Percentiles rank a stretch among this genome's conserved stretches.
phyloP scores from a whole-genome alignment of 2,797 vertebrate species.

The Gymnothorax reevesii region DNA sequence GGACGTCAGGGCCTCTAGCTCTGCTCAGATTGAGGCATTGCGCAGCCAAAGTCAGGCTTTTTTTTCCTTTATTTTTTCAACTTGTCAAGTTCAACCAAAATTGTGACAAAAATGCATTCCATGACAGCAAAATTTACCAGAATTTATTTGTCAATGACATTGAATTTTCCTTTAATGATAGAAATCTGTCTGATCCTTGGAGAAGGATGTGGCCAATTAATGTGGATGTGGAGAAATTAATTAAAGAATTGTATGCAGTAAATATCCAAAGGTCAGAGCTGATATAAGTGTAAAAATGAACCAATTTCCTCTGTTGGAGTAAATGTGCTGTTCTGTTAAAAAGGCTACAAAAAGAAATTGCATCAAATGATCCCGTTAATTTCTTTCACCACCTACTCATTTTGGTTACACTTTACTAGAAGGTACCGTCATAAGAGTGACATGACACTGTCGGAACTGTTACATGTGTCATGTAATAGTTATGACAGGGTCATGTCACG shows the following conservation, averaged over 20 bases:
- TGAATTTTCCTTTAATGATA: not conserved
- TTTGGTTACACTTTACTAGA: not conserved
- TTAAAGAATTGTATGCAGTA: not conserved
- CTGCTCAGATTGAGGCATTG: conserved; percentile 66
- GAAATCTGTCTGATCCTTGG: not conserved
- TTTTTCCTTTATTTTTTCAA: no score
- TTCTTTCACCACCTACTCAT: not conserved
- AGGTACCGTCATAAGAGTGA: no score
- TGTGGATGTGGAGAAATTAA: not conserved
- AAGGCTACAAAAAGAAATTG: no score
- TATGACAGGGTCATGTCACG: no score
- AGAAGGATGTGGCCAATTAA: not conserved
- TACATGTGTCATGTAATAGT: no score
- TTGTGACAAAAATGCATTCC: not conserved
- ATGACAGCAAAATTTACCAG: not conserved
- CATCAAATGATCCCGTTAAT: not conserved
- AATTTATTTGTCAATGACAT: not conserved
- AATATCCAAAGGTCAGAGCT: not conserved
- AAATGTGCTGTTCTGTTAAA: no score
- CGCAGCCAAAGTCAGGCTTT: conserved; percentile 53
- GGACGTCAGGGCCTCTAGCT: conserved; percentile 53
- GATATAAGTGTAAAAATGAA: not conserved
- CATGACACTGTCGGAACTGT: no score
- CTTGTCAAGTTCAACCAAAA: not conserved
- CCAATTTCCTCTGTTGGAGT: not conserved